A percentile compares a stretch with the other conserved stretches of the same genome.
Evolutionary conservation across 2,888 invertebrate genomes (phyloP).

Genomic region (Plagodis pulveraria): DNA sequence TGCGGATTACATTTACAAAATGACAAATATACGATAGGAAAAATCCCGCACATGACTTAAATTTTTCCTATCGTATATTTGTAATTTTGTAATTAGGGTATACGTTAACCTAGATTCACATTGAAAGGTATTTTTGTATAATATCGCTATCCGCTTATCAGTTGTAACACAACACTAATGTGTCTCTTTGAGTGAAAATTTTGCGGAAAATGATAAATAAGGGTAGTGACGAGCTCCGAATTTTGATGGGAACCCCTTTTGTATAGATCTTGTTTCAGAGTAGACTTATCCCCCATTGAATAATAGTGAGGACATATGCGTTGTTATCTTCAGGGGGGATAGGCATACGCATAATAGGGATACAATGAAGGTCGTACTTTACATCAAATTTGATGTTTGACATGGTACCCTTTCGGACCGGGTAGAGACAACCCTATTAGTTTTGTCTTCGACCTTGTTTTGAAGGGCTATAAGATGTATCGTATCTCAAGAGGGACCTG

Average conservation of each 20-base stretch:
- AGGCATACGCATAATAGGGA: conserved; percentile 52
- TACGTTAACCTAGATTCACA: too few species aligned
- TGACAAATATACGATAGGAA: too few species aligned
- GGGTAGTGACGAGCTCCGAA: conserved; percentile 69
- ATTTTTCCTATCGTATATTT: too few species aligned
- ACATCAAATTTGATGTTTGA: conserved; percentile 29
- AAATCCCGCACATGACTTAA: too few species aligned
- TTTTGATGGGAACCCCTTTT: conserved; percentile 78
- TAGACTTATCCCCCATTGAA: conserved; percentile 71
- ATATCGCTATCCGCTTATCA: conserved; percentile 14
- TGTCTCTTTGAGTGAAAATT: conserved; percentile 75
- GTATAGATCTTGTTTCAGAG: conserved; percentile 80
- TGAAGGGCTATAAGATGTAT: conserved; percentile 26
- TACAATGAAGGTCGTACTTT: conserved; percentile 42
- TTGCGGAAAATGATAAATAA: conserved; percentile 79
- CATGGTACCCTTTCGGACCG: conserved; percentile 23
- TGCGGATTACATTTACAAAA: too few species aligned
- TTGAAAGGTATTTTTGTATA: background rate
- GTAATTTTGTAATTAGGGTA: too few species aligned
- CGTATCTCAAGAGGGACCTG: conserved; percentile 31
- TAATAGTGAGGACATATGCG: conserved; percentile 65
- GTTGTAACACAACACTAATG: conserved; percentile 51
- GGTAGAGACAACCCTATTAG: conserved; percentile 31
- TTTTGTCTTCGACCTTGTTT: conserved; percentile 28
- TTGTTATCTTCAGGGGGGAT: conserved; percentile 50